phyloP scores from a whole-genome alignment of 2,797 vertebrate genomes.

The Hypotaenidia philippensis region DNA sequence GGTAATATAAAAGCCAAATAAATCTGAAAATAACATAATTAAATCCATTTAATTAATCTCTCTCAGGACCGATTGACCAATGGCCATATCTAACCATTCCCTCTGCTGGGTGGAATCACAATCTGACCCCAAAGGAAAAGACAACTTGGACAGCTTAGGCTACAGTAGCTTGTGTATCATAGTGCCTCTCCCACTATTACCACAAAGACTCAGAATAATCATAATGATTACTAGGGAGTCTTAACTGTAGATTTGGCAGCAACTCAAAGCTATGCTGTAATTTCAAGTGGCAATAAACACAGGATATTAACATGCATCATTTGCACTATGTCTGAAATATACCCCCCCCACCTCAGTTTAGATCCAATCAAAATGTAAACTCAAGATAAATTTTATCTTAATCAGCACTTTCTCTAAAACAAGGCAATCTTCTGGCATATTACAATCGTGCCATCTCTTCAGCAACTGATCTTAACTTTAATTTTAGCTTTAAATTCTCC shows the following conservation, averaged over 20 bases:
- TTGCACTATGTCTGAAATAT: slow-evolving; percentile 42
- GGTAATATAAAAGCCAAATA: slow-evolving; percentile 16
- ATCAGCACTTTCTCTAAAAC: slow-evolving; percentile 61
- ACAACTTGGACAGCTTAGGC: neutral
- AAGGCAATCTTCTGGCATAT: slow-evolving; percentile 30
- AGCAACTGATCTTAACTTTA: slow-evolving; percentile 22
- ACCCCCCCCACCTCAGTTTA: slow-evolving; percentile 15
- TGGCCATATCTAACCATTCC: neutral
- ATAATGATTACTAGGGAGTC: slow-evolving; percentile 55
- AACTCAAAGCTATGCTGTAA: slow-evolving; percentile 56
- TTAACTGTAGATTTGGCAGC: slow-evolving; percentile 57
- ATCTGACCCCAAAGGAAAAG: slow-evolving; percentile 6
- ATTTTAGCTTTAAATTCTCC: slow-evolving; percentile 4
- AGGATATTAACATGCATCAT: slow-evolving; percentile 62
- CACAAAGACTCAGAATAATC: slow-evolving; percentile 56
- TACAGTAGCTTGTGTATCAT: neutral
- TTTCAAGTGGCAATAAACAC: slow-evolving; percentile 66
- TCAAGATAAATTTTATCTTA: slow-evolving; percentile 59
- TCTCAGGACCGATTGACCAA: neutral
- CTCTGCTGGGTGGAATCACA: neutral
- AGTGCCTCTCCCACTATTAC: neutral
- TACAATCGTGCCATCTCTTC: neutral
- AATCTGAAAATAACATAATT: slow-evolving; percentile 17
- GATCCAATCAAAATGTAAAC: slow-evolving; percentile 51
- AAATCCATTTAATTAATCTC: slow-evolving; percentile 24